phyloP scores from a whole-genome alignment of 2,113 vertebrate genomes.

The Archocentrus centrarchus region DNA sequence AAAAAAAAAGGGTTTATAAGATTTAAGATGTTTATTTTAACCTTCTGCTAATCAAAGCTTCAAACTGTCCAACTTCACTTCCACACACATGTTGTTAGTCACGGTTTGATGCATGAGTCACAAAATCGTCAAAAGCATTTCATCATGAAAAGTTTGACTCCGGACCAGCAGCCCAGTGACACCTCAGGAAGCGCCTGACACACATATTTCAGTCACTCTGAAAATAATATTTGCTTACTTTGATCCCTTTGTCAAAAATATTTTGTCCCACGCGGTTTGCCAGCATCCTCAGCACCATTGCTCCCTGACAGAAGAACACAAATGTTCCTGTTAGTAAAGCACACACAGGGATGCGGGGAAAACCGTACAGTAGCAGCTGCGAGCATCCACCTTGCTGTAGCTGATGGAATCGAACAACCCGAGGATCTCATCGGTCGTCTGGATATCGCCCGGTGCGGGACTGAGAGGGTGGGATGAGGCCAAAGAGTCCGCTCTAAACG shows the following conservation, averaged over 20 bases:
- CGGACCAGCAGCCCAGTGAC: neutral
- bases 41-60: neutral
- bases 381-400: constrained; percentile 74
- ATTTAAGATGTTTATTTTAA: neutral
- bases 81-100: too few species aligned
- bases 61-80: neutral
- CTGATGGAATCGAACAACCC: constrained; percentile 72
- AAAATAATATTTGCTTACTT: constrained; percentile 56
- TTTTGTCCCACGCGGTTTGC: constrained; percentile 38
- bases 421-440: constrained; percentile 41
- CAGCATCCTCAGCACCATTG: constrained; percentile 80
- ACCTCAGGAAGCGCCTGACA: neutral
- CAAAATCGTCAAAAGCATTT: neutral
- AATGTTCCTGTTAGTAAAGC: neutral
- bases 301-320: constrained; percentile 65
- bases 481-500: constrained; percentile 72
- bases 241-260: constrained; percentile 63
- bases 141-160: neutral
- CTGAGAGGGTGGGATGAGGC: constrained; percentile 75
- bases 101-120: neutral
- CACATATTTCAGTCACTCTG: neutral
- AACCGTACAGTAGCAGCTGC: neutral
- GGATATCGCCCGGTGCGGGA: constrained; percentile 19
- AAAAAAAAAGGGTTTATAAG: neutral
- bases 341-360: neutral